Evolutionary conservation across 2,888 invertebrate species (phyloP), one percentile per base, ranked within the genome.

Genomic region (Tupiocoris notatus): DNA sequence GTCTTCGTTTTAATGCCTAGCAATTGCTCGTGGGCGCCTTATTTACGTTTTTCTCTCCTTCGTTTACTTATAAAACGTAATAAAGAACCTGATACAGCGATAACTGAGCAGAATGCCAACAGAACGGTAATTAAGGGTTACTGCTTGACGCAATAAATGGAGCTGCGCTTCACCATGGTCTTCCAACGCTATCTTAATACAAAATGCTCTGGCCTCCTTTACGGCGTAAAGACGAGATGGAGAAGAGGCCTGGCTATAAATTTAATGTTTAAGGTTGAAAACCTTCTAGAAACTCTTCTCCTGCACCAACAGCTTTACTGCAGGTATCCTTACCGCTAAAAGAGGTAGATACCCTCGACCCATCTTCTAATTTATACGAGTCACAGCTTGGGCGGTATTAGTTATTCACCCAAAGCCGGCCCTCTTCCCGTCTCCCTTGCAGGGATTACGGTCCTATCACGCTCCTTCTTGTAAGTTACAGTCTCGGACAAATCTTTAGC

Each of bases 321-420:
- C 39, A 39, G 39, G 39, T 39, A 39, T 39, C 39, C 39, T 39
- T 39, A 39, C 39, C 17, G 62, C 21, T 21, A 62, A 22, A 20
- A 20, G 20, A 62, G 62, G 22, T 20, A 62, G 62, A 62, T 39
- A 39, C 39, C 39, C 39, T 24, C 23, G 58, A 16, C 54, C 73
- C 64, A 21, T 74, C 74, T 74, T 74, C 74, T 74, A 74, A 74
- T 74, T 74, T 74, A 74, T 74, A 74, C 74, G 74, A 74, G 74
- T 74, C 74, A 74, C 74, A 74, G 74, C 64, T 63, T 63, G 54
- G 57, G 57, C 16, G 64, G 73, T 63, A 74, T 74, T 74, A 74
- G 64, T 74, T 74, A 74, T 74, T 74, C 74, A 74, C 63, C 74
- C 64, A 64, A 74, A 74, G 74, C 64, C n/a, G n/a, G n/a, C n/a